Evolutionary conservation across 2,888 invertebrate genomes (phyloP).

Genomic region (Axea sp.): DNA sequence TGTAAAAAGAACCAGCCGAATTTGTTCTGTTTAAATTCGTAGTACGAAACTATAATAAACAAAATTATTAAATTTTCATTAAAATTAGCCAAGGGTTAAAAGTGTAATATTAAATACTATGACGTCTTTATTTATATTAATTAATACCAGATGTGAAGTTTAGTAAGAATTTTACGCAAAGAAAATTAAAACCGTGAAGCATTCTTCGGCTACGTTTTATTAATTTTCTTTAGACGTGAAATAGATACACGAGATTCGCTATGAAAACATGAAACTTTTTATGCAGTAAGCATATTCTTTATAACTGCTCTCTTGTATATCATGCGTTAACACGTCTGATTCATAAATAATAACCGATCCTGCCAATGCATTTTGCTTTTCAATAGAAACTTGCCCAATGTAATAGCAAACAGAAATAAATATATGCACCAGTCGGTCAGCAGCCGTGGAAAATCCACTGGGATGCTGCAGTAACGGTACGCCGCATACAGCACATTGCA

Average conservation of each 20-base stretch:
- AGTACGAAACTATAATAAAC: no score
- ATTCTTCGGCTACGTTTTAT: no score
- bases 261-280: slow-evolving; percentile 18
- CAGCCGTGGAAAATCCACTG: slow-evolving; percentile 49
- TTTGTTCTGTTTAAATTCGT: no score
- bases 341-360: slow-evolving; percentile 60
- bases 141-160: no score
- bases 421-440: slow-evolving; percentile 58
- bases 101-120: no score
- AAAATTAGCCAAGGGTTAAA: no score
- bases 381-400: slow-evolving; percentile 57
- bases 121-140: no score
- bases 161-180: no score
- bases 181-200: no score
- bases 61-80: no score
- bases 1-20: no score
- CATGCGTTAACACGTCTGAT: slow-evolving; percentile 54
- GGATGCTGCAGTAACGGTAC: slow-evolving; percentile 48
- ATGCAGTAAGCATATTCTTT: slow-evolving; percentile 39
- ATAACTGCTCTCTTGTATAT: slow-evolving; percentile 48
- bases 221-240: no score
- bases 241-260: neutral
- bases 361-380: slow-evolving; percentile 54
- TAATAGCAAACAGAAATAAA: slow-evolving; percentile 62
- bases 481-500: slow-evolving; percentile 45